Base-by-base conservation (phyloP, 2,888 invertebrate genomes). In the Hypsopygia costalis region DNA sequence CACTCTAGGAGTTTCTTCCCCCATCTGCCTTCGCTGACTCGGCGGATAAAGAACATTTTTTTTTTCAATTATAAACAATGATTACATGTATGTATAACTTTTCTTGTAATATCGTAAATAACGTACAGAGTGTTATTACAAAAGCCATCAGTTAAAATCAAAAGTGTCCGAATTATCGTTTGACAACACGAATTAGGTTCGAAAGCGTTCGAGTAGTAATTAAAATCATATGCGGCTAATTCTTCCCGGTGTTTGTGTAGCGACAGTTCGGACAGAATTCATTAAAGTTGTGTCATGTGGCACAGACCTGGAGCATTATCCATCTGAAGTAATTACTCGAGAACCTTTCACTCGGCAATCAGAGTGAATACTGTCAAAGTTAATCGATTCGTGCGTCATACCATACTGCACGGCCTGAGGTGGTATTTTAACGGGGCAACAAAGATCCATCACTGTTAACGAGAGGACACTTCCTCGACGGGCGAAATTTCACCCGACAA, bases 371-470 rank as follows among this genome's bases (percentile, higher is more conserved):
- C 79, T 77, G 79, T 79, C 82, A 72, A 79, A 80, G 67, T 67
- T 79, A 83, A 87, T 85, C 82, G 81, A 83, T 81, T 77, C 70
- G 57, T 64, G 62, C 63, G 76, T 80, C 79, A 74, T 67, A 58
- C 49, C 20, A 74, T 67, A 58, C 49, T 9, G 11, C 28, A 29
- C 16, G 10, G 36, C 36, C 36, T n/a, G 30, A 37, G 36, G 36
- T 30, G 63, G 63, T 63, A 69, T 65, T 64, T 66, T 60, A 65
- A 66, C 60, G 62, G 55, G 63, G 21, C 56, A 52, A 51, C 37
- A 62, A 54, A 59, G 53, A 74, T 72, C 63, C 71, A 79, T 78
- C 76, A 72, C 58, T 51, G 52, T 58, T 71, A 74, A 75, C 71
- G 73, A 71, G 61, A 60, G 55, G 53, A 47, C 62, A 71, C 67